A percentile compares a stretch with the other conserved stretches of the same genome.
Evolutionary conservation across 2,888 invertebrate species (phyloP).

Genomic region (Octonoba sinensis): DNA sequence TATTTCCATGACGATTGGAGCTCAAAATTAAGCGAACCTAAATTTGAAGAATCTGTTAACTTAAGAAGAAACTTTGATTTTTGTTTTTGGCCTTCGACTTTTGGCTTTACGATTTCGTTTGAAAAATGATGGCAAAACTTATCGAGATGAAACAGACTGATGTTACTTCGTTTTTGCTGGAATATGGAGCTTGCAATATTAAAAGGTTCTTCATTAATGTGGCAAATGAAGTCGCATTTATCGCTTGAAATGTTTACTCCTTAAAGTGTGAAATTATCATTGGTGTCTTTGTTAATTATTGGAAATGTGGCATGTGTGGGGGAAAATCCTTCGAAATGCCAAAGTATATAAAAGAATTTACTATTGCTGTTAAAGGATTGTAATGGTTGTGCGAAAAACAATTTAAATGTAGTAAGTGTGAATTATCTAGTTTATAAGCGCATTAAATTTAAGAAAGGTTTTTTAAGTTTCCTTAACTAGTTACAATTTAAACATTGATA

Average conservation of each 20-base stretch:
- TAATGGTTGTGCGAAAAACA: too few relatives aligned
- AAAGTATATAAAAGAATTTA: too few relatives aligned
- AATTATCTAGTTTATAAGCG: too few relatives aligned
- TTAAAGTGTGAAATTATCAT: conserved; percentile 1
- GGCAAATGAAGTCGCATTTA: conserved; percentile 26
- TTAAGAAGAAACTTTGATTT: not conserved
- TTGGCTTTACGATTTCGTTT: conserved; percentile 36
- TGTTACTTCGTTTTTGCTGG: conserved; percentile 15
- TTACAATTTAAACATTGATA: too few relatives aligned
- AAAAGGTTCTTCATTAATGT: conserved; percentile 22
- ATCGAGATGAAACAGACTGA: conserved; percentile 60
- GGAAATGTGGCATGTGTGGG: too few relatives aligned
- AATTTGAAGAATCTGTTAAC: conserved; percentile 10
- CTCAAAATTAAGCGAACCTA: conserved; percentile 4
- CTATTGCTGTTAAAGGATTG: too few relatives aligned
- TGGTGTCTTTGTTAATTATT: too few relatives aligned
- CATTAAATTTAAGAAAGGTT: too few relatives aligned
- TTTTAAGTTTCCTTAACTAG: too few relatives aligned
- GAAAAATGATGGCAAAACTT: conserved; percentile 55
- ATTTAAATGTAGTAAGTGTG: too few relatives aligned
- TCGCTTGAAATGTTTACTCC: conserved; percentile 30
- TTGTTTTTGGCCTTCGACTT: conserved; percentile 13
- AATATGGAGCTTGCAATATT: conserved; percentile 4
- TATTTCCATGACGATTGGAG: conserved; percentile 45
- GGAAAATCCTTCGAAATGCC: too few relatives aligned